Evolutionary conservation across 2,888 invertebrate species (phyloP).

Genomic region (Aphelenchoides bicaudatus): DNA sequence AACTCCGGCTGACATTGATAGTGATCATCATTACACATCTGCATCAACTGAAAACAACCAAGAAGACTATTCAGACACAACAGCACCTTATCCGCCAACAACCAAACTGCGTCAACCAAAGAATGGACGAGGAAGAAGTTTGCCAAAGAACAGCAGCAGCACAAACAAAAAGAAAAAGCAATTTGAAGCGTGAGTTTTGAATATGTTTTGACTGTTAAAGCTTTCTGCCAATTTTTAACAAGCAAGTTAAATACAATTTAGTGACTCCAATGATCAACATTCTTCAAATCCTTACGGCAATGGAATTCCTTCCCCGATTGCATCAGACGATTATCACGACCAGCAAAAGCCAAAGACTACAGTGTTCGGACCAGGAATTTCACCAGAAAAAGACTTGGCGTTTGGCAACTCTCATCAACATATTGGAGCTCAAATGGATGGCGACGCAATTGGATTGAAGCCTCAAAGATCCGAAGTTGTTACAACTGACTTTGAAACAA

Average conservation of each 20-base stretch:
- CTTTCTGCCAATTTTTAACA: neutral
- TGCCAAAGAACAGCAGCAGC: neutral
- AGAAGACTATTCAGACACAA: slow-evolving; percentile 7
- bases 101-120: slow-evolving; percentile 11
- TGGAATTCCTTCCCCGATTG: slow-evolving; percentile 16
- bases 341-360: slow-evolving; percentile 22
- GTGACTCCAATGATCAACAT: no score
- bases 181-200: slow-evolving; percentile 4
- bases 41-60: neutral
- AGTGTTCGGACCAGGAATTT: slow-evolving; percentile 36
- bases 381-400: slow-evolving; percentile 22
- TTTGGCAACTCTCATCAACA: neutral
- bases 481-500: slow-evolving; percentile 54
- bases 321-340: slow-evolving; percentile 21
- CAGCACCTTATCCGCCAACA: slow-evolving; percentile 8
- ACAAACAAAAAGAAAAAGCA: slow-evolving; percentile 1
- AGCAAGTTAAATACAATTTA: no score
- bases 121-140: no score
- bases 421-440: slow-evolving; percentile 17
- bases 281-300: slow-evolving; percentile 16
- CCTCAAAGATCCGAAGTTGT: slow-evolving; percentile 40
- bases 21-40: slow-evolving; percentile 9
- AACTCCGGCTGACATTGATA: slow-evolving; percentile 6
- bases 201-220: neutral
- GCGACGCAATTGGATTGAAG: slow-evolving; percentile 8